Base-by-base conservation (phyloP, 2,888 invertebrate genomes). In the Muscina levida region DNA sequence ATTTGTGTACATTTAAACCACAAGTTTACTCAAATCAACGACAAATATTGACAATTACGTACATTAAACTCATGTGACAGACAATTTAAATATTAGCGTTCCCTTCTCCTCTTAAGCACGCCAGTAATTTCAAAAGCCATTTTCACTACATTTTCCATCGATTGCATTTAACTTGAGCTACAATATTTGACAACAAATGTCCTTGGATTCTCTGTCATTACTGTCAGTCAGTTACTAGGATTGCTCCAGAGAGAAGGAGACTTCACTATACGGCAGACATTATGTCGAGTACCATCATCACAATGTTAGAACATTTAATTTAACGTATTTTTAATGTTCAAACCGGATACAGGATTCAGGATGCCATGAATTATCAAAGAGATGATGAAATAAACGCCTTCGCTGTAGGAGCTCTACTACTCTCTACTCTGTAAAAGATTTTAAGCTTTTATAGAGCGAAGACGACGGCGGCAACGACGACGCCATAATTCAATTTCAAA, bases 401-500 rank as follows among this genome's bases (percentile, higher is more conserved):
- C 6, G 42, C 22, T 42, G 62, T n/a, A 39, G 42, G 19, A 17
- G n/a, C 17, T 15, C 26, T 57, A 15, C 15, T 57, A 15, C 15
- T 31, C 5, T 31, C 39, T 31, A 39, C 11, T 59, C 59, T 37
- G 39, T 31, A 26, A 11, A 19, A 22, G 17, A 59, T 19, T 59
- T 59, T 59, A 19, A 22, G 17, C 37, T 19, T 59, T 59, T 59
- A 17, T 59, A 17, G 57, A n/a, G 8, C 19, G 15, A 8, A 31
- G 59, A 31, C 10, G 53, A 31, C n/a, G 22, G 2, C 19, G 42
- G 13, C 17, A 37, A 42, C 37, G 39, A 62, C n/a, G 62, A 42
- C 22, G 62, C 1, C 42, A 73, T 82, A 83, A 79, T 77, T 79
- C 77, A 83, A 82, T 83, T 79, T 77, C 62, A 82, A 79, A 83